Evolutionary conservation across 2,113 vertebrate species (phyloP), one percentile per base, ranked within the genome.

Genomic region (Toxostoma redivivum): DNA sequence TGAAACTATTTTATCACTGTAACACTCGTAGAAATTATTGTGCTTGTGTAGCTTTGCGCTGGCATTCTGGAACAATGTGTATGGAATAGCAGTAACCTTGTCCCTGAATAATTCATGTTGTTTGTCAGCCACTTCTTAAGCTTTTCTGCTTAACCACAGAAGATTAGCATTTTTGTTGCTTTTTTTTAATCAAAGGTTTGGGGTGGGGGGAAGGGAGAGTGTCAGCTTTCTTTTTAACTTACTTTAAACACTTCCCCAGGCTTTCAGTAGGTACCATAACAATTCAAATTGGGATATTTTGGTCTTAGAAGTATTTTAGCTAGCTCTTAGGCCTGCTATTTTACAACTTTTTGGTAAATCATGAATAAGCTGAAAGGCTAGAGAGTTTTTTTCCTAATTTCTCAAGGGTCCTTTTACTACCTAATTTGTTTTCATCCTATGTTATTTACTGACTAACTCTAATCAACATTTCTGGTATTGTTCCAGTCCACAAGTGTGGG

Each of bases 71-170:
- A 96, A 87, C 7, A 7, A 92, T 94, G 88, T 65, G 81, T 80
- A 37, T 95, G 81, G 84, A 97, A 94, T 78, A 94, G 95, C 91
- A 94, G 87, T 73, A 94, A 85, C 81, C 80, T 69, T 56, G 65
- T 62, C 15, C 61, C 88, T 98, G 97, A 97, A 98, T 98, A 98
- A 98, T 97, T 97, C 97, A 97, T 97, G 90, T 53, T 97, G 84
- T 95, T 97, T 98, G 94, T 95, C 92, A 95, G 45, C 44, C 78
- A 93, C 87, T 96, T 91, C 92, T 95, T 95, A 97, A 98, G 92
- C 77, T 69, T 96, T 96, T 96, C 94, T 96, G 77, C 95, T 95
- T 97, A 97, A 97, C 70, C 84, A 81, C 79, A 88, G 81, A 96
- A 97, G 95, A 97, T 98, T 97, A 97, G 87, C 91, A 97, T 96